phyloP scores from a whole-genome alignment of 2,113 vertebrate species.

The Entomyzon cyanotis region DNA sequence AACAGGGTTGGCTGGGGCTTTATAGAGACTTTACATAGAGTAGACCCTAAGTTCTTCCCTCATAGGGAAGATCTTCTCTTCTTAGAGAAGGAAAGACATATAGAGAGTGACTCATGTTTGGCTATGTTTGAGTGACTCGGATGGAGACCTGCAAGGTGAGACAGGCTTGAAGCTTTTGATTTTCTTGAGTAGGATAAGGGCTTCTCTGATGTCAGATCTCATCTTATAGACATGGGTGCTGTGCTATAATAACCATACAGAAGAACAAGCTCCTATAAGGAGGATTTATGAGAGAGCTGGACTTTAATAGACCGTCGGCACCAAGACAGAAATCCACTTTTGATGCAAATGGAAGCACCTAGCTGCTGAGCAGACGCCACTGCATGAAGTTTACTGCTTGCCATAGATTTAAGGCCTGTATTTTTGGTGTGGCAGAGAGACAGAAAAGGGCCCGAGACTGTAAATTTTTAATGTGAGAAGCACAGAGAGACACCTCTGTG shows the following conservation, averaged over 20 bases:
- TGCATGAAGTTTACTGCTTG: background rate
- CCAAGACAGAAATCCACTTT: background rate
- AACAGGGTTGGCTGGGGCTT: background rate
- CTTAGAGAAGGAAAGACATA: background rate
- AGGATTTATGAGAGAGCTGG: background rate
- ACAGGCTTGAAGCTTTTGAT: background rate
- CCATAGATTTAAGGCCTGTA: background rate
- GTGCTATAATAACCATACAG: background rate
- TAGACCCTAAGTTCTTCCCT: background rate
- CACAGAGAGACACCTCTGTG: background rate
- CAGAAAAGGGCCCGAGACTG: background rate
- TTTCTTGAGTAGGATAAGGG: background rate
- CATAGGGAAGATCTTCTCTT: background rate
- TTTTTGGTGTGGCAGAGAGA: background rate
- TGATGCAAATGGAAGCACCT: background rate
- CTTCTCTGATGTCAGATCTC: background rate
- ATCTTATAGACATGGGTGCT: background rate
- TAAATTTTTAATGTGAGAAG: background rate
- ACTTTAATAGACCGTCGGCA: rapidly evolving
- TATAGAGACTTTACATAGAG: background rate
- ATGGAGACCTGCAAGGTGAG: background rate
- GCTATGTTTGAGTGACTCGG: background rate
- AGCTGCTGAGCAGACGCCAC: background rate
- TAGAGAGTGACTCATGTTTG: background rate
- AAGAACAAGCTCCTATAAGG: background rate